phyloP scores from a whole-genome alignment of 2,113 vertebrate species.

The Drymodes brunneopygia region DNA sequence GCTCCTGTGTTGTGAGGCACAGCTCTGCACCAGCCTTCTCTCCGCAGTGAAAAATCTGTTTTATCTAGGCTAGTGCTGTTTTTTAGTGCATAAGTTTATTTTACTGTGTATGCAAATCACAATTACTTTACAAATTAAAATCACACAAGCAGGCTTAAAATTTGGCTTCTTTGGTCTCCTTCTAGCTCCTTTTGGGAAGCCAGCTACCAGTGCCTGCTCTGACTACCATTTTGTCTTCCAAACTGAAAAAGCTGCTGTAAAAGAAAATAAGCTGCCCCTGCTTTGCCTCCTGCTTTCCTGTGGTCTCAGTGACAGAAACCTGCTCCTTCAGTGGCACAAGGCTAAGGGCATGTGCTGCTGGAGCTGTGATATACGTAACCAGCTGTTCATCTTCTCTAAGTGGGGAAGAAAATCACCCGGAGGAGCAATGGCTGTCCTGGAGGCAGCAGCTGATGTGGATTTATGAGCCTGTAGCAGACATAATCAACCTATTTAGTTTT shows the following conservation, averaged over 20 bases:
- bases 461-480: constrained; percentile 21
- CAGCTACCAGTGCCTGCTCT: neutral
- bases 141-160: neutral
- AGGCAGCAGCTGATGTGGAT: constrained; percentile 12
- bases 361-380: neutral
- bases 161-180: neutral
- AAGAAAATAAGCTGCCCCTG: neutral
- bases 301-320: neutral
- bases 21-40: neutral
- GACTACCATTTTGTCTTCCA: neutral
- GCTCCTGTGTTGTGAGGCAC: neutral
- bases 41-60: neutral
- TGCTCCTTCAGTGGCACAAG: neutral
- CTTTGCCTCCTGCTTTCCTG: neutral
- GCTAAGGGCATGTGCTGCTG: neutral
- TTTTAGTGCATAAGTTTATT: neutral
- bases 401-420: neutral
- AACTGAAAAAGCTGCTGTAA: neutral
- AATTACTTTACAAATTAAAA: neutral
- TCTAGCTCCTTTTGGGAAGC: neutral
- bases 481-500: constrained; percentile 17
- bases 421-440: constrained; percentile 15
- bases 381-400: constrained; percentile 38
- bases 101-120: neutral
- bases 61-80: accelerated